Conservation (phyloP, 2,888 invertebrate species). For the Zhengitettix transpicula region DNA sequence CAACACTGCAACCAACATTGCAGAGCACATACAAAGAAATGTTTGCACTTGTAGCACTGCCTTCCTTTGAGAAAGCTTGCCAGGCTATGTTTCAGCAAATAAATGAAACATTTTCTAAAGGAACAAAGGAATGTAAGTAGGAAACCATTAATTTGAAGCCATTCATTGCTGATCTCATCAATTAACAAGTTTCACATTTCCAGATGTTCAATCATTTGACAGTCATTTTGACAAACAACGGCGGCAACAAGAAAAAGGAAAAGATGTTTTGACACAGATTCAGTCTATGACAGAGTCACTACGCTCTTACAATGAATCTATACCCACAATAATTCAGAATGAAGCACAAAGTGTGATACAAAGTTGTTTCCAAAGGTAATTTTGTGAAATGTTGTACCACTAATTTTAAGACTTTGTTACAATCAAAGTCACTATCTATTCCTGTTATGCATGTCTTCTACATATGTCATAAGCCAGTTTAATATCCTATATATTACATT, state of each 20-base stretch:
- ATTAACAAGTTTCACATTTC: slow-evolving; percentile 18
- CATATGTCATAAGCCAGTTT: no score
- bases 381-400: no score
- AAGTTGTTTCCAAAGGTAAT: slow-evolving; percentile 22
- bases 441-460: no score
- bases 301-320: slow-evolving; percentile 23
- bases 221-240: slow-evolving; percentile 27
- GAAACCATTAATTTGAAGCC: neutral
- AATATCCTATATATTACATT: no score
- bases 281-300: slow-evolving; percentile 25
- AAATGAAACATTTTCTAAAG: slow-evolving; percentile 71
- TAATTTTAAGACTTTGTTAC: no score
- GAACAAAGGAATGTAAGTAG: slow-evolving; percentile 76
- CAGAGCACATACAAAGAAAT: slow-evolving; percentile 63
- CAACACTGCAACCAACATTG: slow-evolving; percentile 53
- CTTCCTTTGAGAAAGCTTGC: slow-evolving; percentile 74
- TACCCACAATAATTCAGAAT: slow-evolving; percentile 3
- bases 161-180: neutral
- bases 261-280: slow-evolving; percentile 26
- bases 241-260: slow-evolving; percentile 26
- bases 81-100: slow-evolving; percentile 78
- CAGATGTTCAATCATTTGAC: slow-evolving; percentile 27
- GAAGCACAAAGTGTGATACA: slow-evolving; percentile 22
- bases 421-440: no score
- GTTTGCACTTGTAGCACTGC: slow-evolving; percentile 58